A percentile compares a stretch with the other conserved stretches of the same genome.
Evolutionary conservation across 2,797 vertebrate genomes (phyloP).

Genomic region (Onychomys leucogaster): DNA sequence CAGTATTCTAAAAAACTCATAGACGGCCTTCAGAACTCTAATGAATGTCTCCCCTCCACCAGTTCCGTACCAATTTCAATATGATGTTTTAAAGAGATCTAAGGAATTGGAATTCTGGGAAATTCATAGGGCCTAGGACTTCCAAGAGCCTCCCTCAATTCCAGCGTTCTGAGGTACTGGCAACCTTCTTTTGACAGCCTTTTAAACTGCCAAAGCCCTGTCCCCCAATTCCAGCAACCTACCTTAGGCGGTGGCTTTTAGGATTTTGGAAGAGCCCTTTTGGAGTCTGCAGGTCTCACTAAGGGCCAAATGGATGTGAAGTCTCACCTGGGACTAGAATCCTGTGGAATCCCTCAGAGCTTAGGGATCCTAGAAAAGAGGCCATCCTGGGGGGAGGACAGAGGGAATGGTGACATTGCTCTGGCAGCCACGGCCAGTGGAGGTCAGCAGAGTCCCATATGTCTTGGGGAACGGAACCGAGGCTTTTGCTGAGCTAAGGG

Average conservation of each 20-base stretch:
- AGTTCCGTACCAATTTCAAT: neutral
- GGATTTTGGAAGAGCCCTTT: neutral
- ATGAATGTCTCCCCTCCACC: neutral
- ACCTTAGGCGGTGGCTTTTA: neutral
- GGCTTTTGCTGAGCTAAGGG: neutral
- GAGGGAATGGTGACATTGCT: fast-evolving
- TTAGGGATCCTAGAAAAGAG: neutral
- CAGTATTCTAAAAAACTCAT: neutral
- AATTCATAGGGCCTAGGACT: neutral
- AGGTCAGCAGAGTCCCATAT: too few relatives aligned
- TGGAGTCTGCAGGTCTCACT: neutral
- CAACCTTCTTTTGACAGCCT: neutral
- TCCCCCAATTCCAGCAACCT: neutral
- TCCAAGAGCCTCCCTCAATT: neutral
- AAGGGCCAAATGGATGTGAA: neutral
- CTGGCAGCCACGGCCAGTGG: neutral
- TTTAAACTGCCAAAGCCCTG: neutral
- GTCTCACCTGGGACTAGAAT: neutral
- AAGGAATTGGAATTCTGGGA: neutral
- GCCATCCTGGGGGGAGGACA: neutral
- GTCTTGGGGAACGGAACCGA: neutral
- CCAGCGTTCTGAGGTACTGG: neutral
- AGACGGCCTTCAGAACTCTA: neutral
- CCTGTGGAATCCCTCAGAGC: too few relatives aligned
- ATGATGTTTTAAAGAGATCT: neutral